Evolutionary conservation across 2,797 vertebrate genomes (phyloP).

Genomic region (Rhinella marina): DNA sequence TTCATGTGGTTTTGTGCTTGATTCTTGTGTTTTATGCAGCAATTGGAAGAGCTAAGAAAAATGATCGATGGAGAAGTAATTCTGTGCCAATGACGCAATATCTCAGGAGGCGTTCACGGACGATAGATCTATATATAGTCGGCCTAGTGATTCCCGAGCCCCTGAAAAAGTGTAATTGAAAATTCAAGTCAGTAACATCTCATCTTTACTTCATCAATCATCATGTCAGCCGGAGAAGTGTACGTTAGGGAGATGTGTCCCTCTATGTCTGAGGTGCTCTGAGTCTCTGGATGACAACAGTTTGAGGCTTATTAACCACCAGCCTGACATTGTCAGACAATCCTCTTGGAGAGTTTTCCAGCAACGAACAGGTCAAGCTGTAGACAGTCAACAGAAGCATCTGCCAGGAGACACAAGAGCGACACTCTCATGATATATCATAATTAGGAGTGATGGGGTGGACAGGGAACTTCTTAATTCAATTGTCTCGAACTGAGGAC

Average conservation of each 20-base stretch:
- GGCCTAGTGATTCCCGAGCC: not conserved
- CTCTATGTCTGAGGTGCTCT: not conserved
- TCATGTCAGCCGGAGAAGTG: not conserved
- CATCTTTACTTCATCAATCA: not conserved
- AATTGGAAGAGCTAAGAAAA: not conserved
- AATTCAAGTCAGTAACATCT: conserved; percentile 1
- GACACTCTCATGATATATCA: conserved; percentile 56
- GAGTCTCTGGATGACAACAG: not conserved
- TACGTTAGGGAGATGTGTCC: not conserved
- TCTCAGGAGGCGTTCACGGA: not conserved
- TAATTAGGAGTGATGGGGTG: conserved; percentile 57
- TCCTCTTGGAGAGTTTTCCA: not conserved
- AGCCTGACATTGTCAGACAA: not conserved
- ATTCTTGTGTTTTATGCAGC: not conserved
- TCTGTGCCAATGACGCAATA: not conserved
- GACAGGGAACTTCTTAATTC: conserved; percentile 58
- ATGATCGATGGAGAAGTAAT: not conserved
- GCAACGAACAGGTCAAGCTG: conserved; percentile 40
- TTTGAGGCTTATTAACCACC: not conserved
- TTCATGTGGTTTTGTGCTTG: not conserved
- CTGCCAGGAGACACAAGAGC: conserved; percentile 24
- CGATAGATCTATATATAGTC: conserved; percentile 11
- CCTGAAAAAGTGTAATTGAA: conserved; percentile 1
- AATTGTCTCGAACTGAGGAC: conserved; percentile 60
- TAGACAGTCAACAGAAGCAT: conserved; percentile 29